Conservation (phyloP, 2,113 vertebrate species). For the Brienomyrus longianalis region DNA sequence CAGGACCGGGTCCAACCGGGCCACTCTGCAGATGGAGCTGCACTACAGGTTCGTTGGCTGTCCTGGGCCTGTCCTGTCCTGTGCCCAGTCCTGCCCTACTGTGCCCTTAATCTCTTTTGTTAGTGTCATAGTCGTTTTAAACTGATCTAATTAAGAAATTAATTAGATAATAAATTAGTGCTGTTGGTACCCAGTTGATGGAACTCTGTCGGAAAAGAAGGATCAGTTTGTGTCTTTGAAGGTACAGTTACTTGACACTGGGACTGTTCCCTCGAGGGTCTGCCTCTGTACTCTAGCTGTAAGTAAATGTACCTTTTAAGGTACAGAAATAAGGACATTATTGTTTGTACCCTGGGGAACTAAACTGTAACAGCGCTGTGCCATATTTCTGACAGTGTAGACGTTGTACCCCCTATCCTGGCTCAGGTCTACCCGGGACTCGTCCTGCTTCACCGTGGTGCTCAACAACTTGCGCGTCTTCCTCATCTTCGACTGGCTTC, state of each 20-base stretch:
- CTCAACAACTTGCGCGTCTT: constrained; percentile 93
- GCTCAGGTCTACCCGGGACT: constrained; percentile 80
- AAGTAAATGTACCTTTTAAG: neutral
- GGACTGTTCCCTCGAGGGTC: neutral
- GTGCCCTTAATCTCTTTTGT: neutral
- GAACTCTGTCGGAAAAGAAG: neutral
- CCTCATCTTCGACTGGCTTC: constrained; percentile 92
- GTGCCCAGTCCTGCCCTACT: neutral
- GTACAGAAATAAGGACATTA: neutral
- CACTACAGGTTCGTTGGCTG: constrained; percentile 74
- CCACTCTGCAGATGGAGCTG: constrained; percentile 85
- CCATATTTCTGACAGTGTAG: neutral
- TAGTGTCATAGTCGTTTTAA: neutral
- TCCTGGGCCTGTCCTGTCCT: neutral
- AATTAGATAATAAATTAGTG: neutral
- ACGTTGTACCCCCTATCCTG: neutral
- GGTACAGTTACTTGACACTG: neutral
- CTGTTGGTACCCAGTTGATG: neutral
- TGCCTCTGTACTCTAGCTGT: neutral
- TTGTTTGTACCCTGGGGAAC: neutral
- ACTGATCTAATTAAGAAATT: neutral
- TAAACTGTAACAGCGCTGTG: neutral
- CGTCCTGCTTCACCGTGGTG: constrained; percentile 89
- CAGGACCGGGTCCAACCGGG: constrained; percentile 70
- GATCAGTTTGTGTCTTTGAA: neutral